Conservation (phyloP, 2,797 vertebrate genomes). For the Xiphophorus birchmanni region DNA sequence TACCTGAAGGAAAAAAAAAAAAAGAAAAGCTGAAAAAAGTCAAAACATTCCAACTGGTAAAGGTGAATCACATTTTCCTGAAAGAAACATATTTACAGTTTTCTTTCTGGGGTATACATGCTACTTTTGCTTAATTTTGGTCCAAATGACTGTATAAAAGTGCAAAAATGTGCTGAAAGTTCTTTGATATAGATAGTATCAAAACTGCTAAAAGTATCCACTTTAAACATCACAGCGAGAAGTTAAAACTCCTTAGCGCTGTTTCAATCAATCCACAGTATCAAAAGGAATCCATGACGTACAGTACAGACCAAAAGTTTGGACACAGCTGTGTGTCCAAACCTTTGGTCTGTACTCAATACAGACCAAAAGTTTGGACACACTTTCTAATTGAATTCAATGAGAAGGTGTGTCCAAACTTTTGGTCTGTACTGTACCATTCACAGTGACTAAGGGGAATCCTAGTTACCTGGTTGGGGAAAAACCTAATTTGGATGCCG, state of each 20-base stretch:
- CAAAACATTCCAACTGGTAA: neutral
- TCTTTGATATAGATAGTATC: neutral
- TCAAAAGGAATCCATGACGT: neutral
- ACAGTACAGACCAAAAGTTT: too few species aligned
- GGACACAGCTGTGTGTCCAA: too few species aligned
- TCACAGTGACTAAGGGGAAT: neutral
- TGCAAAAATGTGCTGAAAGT: neutral
- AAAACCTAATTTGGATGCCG: slow-evolving; percentile 82
- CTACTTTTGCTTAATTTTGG: too few species aligned
- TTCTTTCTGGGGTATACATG: neutral
- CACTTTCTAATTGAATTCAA: too few species aligned
- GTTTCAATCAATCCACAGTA: neutral
- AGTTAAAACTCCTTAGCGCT: neutral
- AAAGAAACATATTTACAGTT: neutral
- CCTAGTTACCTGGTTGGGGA: slow-evolving; percentile 86
- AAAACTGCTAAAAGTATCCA: neutral
- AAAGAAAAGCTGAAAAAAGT: neutral
- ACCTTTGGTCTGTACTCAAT: too few species aligned
- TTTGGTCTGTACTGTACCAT: too few species aligned
- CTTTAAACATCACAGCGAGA: neutral
- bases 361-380: too few species aligned
- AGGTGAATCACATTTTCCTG: neutral
- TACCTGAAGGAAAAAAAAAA: slow-evolving; percentile 73
- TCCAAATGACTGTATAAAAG: neutral
- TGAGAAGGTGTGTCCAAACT: too few species aligned